Evolutionary conservation across 2,888 invertebrate species (phyloP).

Genomic region (Leucania comma): DNA sequence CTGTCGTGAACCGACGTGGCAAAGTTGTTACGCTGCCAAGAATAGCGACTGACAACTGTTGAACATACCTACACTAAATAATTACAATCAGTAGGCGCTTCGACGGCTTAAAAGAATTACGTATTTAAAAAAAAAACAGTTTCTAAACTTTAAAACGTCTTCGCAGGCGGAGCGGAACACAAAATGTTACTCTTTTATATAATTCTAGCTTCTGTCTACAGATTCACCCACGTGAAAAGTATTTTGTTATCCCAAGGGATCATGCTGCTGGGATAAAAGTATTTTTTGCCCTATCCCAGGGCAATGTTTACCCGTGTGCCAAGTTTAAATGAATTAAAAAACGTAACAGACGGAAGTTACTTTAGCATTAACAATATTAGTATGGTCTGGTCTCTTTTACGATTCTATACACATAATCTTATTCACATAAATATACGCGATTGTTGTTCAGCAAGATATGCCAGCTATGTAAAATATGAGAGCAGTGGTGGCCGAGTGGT

Average conservation of each 20-base stretch:
- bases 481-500: no score
- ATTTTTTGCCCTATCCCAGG: not conserved
- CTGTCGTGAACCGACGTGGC: slow-evolving; percentile 29
- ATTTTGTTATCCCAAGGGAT: not conserved
- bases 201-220: not conserved
- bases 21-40: slow-evolving; percentile 50
- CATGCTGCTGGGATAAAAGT: not conserved
- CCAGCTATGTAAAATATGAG: no score
- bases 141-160: slow-evolving; percentile 9
- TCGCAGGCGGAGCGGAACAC: slow-evolving; percentile 11
- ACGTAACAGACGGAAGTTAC: not conserved
- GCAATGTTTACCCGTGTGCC: not conserved
- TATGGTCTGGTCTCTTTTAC: no score
- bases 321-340: not conserved
- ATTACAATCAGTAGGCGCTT: slow-evolving; percentile 46
- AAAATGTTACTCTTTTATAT: not conserved
- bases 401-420: not conserved
- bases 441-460: not conserved
- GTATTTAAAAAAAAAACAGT: slow-evolving; percentile 22
- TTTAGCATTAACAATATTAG: not conserved
- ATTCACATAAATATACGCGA: not conserved
- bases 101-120: slow-evolving; percentile 18
- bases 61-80: slow-evolving; percentile 39
- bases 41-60: slow-evolving; percentile 40
- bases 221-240: not conserved